Evolutionary conservation across 2,113 vertebrate genomes (phyloP), one percentile per base, ranked within the genome.

Genomic region (Daubentonia madagascariensis): DNA sequence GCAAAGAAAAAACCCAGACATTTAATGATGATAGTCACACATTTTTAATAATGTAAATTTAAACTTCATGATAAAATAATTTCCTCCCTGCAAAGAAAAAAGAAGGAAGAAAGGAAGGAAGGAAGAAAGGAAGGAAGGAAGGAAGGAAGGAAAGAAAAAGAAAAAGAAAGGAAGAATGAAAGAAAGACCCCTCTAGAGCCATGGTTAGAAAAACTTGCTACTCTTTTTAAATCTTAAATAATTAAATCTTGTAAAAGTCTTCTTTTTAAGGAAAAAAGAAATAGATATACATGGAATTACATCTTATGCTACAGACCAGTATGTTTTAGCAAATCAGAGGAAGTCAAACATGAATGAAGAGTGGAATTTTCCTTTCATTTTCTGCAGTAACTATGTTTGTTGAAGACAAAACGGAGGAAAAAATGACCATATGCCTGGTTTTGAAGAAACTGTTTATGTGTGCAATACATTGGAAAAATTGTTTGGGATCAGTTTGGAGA

Each of bases 331-430:
- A 93, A 94, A 83, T 96, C 61, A 87, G 35, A 86, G 90, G 67
- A 95, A 84, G 78, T 92, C 94, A 97, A 85, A 91, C 50, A 96
- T 80, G 88, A 97, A 54, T 43, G 76, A 97, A 91, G 70, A 80
- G n/a, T 94, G 91, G 85, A 98, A 97, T 97, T 98, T 97, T 98
- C 90, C 97, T 97, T 96, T 96, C 50, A 0, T 97, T 97, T 98
- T 97, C 48, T 78, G 37, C 94, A 89, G 95, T 94, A 93, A 96
- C 86, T 93, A 32, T 97, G 65, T 97, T 97, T 97, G n/a, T 96
- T 89, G 94, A 97, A 95, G 89, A 96, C 68, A 96, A 98, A 97
- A 95, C 0, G 2, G 70, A 97, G 86, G 91, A 96, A 97, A 98
- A 97, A 97, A 89, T 97, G 96, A 98, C 73, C 54, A 83, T 92